Percentiles rank a stretch among this genome's conserved stretches.
Conservation (phyloP, 30 jellyfish, hydroid and myxozoan species). For the Nemopilema nomurai region DNA sequence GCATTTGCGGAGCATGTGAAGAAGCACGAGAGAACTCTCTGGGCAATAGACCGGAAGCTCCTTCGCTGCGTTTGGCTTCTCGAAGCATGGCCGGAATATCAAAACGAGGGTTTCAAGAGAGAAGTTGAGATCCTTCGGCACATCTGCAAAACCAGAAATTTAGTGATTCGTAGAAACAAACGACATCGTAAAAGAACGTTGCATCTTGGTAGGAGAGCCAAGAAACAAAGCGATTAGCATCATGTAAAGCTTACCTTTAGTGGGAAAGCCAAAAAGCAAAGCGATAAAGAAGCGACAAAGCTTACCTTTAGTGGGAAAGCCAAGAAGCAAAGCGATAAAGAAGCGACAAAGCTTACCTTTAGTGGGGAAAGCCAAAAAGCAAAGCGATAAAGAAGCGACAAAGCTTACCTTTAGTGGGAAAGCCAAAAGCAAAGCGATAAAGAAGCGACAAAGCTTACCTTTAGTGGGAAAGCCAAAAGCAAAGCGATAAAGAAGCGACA, state of each 20-base stretch:
- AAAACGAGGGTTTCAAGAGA: slow-evolving; percentile 69
- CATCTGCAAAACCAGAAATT: slow-evolving; percentile 61
- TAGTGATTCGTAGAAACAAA: too few species aligned
- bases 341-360: slow-evolving; percentile 64
- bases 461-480: too few species aligned
- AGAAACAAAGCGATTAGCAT: slow-evolving; percentile 78
- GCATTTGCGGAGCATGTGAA: slow-evolving; percentile 83
- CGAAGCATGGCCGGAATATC: slow-evolving; percentile 69
- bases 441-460: too few species aligned
- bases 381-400: slow-evolving; percentile 75
- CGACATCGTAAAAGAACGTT: neutral
- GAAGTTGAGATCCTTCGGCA: slow-evolving; percentile 48
- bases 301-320: too few species aligned
- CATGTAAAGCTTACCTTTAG: slow-evolving; percentile 65
- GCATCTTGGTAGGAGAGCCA: neutral
- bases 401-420: slow-evolving; percentile 64
- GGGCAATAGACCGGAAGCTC: slow-evolving; percentile 70
- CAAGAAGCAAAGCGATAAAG: slow-evolving; percentile 80
- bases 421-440: too few species aligned
- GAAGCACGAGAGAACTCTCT: slow-evolving; percentile 83
- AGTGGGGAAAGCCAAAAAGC: too few species aligned
- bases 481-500: too few species aligned
- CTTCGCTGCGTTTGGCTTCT: slow-evolving; percentile 7
- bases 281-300: slow-evolving; percentile 73
- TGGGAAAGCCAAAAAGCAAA: too few species aligned